Evolutionary conservation across 2,888 invertebrate species (phyloP).

Genomic region (Lucinisca nassula): DNA sequence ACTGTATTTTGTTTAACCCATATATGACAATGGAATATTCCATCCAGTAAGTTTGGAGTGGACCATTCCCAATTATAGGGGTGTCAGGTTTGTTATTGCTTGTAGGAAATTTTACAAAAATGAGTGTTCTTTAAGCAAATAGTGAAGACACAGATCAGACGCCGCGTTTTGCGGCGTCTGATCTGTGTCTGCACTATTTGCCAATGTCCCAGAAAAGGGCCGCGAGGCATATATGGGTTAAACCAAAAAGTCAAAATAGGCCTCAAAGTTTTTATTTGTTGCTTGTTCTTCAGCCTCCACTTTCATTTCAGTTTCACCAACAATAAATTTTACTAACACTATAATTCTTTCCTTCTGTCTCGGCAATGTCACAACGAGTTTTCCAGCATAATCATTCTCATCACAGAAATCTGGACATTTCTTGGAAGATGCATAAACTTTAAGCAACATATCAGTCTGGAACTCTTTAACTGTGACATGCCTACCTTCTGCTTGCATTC

Average conservation of each 20-base stretch:
- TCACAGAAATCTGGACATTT: not conserved
- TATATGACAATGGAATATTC: too few species aligned
- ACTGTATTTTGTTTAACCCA: too few species aligned
- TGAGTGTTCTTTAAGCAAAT: too few species aligned
- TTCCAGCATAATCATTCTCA: constrained; percentile 3
- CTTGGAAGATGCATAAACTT: not conserved
- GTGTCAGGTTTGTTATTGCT: too few species aligned
- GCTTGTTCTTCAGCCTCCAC: not conserved
- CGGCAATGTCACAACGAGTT: constrained; percentile 5
- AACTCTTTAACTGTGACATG: not conserved
- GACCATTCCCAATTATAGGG: too few species aligned
- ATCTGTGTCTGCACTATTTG: too few species aligned
- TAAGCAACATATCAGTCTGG: constrained; percentile 3
- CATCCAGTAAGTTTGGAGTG: too few species aligned
- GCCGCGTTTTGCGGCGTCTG: too few species aligned
- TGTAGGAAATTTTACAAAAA: too few species aligned
- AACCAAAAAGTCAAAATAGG: constrained; percentile 24
- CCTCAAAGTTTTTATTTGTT: not conserved
- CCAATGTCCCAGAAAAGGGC: too few species aligned
- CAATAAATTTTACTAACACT: not conserved
- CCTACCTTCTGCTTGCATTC: not conserved
- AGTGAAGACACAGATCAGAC: too few species aligned
- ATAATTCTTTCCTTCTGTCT: not conserved
- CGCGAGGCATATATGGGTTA: too few species aligned
- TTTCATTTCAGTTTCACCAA: constrained; percentile 21